These are phyloP conservation scores for Epistrophella euchroma DNA, from an alignment of 2,888 invertebrate species.

Conservation along the genomic window DNA sequence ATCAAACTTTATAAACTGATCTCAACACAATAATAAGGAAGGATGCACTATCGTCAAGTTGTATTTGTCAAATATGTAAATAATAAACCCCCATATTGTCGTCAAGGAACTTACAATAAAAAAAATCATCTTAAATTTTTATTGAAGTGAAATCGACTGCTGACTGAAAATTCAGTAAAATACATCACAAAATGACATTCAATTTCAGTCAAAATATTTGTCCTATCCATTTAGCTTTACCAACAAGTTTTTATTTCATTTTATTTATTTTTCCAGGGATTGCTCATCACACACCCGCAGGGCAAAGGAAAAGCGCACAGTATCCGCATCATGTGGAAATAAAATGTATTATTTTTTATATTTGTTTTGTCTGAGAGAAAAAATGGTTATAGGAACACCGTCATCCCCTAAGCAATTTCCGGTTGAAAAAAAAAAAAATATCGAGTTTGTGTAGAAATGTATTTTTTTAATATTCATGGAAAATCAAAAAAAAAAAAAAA, in stretches of 20 bases:
- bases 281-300: not conserved
- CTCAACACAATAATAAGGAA: conserved; percentile 1
- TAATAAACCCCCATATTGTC: not conserved
- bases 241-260: not conserved
- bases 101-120: not conserved
- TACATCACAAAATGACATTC: conserved; percentile 13
- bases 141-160: not conserved
- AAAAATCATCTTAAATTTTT: not conserved
- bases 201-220: conserved; percentile 17
- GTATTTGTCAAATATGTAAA: not conserved
- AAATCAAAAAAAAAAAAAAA: not conserved
- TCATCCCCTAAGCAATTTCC: conserved; percentile 14
- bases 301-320: not conserved
- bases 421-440: not conserved
- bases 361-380: not conserved
- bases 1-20: not conserved
- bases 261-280: not conserved
- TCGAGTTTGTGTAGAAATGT: not conserved
- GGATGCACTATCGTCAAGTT: not conserved
- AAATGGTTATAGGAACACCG: too few species aligned
- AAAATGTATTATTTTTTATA: not conserved
- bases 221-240: not conserved
- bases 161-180: not conserved
- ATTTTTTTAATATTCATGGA: not conserved
- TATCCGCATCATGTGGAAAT: not conserved